phyloP scores from a whole-genome alignment of 2,113 vertebrate genomes.

The Galeopterus variegatus region DNA sequence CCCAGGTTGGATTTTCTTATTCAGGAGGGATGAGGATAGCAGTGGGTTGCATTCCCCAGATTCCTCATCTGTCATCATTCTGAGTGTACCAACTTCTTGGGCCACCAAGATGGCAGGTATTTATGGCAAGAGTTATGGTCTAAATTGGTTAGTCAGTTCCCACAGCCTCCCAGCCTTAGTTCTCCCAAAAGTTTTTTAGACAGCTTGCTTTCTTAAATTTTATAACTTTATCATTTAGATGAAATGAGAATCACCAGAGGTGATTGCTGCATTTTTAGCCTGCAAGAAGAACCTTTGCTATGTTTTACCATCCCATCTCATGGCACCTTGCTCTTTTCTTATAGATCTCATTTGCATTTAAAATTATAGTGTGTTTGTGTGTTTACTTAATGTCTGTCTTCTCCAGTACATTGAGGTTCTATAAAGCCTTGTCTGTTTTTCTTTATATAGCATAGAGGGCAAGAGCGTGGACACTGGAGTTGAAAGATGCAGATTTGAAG shows the following conservation, averaged over 20 bases:
- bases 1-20: background rate
- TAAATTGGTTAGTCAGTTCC: background rate
- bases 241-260: background rate
- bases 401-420: background rate
- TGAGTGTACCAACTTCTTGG: background rate
- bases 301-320: background rate
- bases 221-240: conserved; percentile 1
- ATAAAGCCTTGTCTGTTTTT: background rate
- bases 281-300: background rate
- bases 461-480: background rate
- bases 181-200: background rate
- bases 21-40: background rate
- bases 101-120: background rate
- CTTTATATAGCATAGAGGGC: background rate
- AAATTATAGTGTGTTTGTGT: background rate
- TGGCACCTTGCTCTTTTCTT: background rate
- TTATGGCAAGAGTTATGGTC: background rate
- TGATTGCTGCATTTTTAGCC: background rate
- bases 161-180: background rate
- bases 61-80: background rate
- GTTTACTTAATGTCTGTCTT: conserved; percentile 7
- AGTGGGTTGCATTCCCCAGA: background rate
- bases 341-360: background rate
- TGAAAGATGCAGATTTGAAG: background rate
- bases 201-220: background rate